phyloP scores from a whole-genome alignment of 2,113 vertebrate species.

The Falcunculus frontatus region DNA sequence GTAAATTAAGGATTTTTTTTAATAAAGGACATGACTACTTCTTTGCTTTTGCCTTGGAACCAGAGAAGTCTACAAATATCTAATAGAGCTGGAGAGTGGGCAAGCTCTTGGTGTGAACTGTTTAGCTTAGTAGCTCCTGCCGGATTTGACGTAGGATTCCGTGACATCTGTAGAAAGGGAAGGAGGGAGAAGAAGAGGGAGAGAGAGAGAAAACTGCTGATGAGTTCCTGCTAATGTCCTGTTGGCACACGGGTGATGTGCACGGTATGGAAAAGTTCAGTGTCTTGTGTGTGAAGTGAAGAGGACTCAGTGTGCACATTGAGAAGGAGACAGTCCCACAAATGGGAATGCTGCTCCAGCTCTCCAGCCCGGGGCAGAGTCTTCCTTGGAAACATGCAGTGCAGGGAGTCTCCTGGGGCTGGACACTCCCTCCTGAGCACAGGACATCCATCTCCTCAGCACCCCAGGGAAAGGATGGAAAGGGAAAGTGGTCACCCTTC shows the following conservation, averaged over 20 bases:
- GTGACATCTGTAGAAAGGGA: background rate
- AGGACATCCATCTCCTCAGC: background rate
- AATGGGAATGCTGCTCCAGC: background rate
- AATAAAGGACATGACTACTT: background rate
- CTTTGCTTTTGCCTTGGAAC: background rate
- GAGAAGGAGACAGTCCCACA: background rate
- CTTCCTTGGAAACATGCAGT: rapidly evolving
- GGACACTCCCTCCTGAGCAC: background rate
- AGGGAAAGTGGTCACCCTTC: background rate
- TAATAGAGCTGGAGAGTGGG: background rate
- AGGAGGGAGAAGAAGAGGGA: background rate
- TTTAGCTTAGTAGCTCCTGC: background rate
- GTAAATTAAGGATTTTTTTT: background rate
- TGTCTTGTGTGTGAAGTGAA: background rate
- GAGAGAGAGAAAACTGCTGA: background rate
- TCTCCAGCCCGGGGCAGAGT: background rate
- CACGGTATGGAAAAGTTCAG: rapidly evolving
- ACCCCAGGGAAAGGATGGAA: background rate
- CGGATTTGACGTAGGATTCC: background rate
- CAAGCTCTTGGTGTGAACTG: background rate
- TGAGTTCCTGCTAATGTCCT: background rate
- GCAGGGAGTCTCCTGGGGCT: background rate
- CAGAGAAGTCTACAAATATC: background rate
- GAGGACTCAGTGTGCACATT: background rate
- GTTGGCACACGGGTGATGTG: background rate